phyloP scores from a whole-genome alignment of 2,113 vertebrate genomes.

The Mohoua ochrocephala region DNA sequence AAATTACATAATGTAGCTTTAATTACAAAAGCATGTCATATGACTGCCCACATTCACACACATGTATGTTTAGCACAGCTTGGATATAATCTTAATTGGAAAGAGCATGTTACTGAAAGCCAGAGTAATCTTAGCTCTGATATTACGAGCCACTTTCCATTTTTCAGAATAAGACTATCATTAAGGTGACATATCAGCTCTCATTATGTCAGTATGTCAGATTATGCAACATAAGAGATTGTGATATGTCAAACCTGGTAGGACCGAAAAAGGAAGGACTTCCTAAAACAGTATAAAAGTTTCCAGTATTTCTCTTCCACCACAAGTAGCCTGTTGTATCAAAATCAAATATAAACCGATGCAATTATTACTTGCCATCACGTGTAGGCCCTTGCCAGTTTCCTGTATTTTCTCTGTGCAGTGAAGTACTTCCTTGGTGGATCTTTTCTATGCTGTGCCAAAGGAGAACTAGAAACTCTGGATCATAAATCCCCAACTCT shows the following conservation, averaged over 20 bases:
- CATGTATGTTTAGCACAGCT: not conserved
- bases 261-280: not conserved
- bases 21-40: not conserved
- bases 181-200: not conserved
- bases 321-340: not conserved
- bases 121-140: not conserved
- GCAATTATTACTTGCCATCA: not conserved
- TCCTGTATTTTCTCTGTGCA: not conserved
- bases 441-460: not conserved
- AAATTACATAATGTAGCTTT: not conserved
- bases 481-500: not conserved
- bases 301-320: not conserved
- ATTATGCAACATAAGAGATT: not conserved
- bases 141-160: not conserved
- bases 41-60: not conserved
- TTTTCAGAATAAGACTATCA: not conserved
- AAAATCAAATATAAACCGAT: not conserved
- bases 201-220: slow-evolving; percentile 14
- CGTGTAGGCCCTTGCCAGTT: not conserved
- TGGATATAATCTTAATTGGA: not conserved
- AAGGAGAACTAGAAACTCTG: not conserved
- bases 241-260: not conserved
- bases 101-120: not conserved
- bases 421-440: not conserved
- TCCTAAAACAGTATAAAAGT: not conserved